Evolutionary conservation across 2,113 vertebrate species (phyloP).

Genomic region (Pan troglodytes): DNA sequence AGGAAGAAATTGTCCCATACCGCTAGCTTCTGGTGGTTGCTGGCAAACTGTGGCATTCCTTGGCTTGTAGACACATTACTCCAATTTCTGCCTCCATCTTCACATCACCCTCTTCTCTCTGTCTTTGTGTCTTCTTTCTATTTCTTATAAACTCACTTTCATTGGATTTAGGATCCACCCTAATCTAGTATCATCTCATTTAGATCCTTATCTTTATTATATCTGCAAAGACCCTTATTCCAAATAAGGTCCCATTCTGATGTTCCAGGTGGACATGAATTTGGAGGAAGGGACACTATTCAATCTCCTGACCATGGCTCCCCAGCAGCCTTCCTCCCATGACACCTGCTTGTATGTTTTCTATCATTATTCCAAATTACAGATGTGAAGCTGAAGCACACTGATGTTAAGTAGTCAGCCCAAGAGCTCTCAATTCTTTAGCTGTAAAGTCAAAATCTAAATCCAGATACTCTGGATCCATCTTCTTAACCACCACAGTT

Average conservation of each 20-base stretch:
- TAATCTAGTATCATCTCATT: neutral
- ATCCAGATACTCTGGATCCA: neutral
- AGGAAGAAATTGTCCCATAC: neutral
- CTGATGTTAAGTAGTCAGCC: neutral
- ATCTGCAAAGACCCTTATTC: neutral
- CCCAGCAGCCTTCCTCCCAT: neutral
- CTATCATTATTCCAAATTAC: neutral
- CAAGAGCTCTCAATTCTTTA: neutral
- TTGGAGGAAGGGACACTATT: too few relatives aligned
- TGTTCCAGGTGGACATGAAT: neutral
- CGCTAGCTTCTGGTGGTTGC: neutral
- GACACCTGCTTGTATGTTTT: neutral
- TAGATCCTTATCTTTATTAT: neutral
- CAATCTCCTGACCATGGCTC: neutral
- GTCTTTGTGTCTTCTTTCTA: neutral
- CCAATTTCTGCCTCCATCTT: neutral
- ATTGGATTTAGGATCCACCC: neutral
- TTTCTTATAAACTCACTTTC: neutral
- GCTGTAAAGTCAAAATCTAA: neutral
- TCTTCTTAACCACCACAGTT: neutral
- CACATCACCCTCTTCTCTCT: neutral
- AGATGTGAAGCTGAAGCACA: neutral
- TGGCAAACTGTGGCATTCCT: neutral
- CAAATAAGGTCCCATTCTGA: neutral
- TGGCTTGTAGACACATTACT: neutral